Conservation (phyloP, 2,113 vertebrate genomes). For the mouse (Mus musculus) region GRCm39 chr6:78878501-78879000, state of each 20-base stretch:
- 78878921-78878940: background rate
- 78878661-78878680: background rate
- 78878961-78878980: background rate
- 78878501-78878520: no score
- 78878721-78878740: no score
- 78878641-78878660: background rate
- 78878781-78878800: background rate
- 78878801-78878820: background rate
- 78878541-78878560: no score
- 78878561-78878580: no score
- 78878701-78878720: no score
- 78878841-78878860: background rate
- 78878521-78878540: no score
- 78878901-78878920: slow-evolving; percentile 13
- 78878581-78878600: no score
- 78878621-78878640: background rate
- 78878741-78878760: background rate
- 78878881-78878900: background rate
- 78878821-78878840: background rate
- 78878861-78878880: background rate
- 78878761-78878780: background rate
- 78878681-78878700: no score
- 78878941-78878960: background rate
- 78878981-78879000: background rate
- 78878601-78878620: no score